phyloP scores from a whole-genome alignment of 2,113 vertebrate genomes.

The Nothocercus nigrocapillus region DNA sequence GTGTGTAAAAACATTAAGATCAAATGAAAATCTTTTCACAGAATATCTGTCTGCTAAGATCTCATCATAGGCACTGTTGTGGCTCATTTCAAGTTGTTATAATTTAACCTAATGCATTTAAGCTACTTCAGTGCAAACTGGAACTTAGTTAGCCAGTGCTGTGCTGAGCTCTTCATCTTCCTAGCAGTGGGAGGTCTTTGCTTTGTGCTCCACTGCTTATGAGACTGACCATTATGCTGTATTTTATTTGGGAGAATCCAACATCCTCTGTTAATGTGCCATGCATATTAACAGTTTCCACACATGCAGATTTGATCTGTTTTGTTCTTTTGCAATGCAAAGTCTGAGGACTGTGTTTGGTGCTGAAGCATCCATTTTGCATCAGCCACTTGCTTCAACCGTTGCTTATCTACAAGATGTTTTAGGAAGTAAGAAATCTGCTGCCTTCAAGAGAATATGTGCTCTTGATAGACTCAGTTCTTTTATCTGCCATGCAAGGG shows the following conservation, averaged over 20 bases:
- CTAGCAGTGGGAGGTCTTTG: background rate
- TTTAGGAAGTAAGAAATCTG: background rate
- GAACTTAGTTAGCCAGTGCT: background rate
- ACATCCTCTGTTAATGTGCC: background rate
- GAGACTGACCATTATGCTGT: accelerated
- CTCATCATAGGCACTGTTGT: background rate
- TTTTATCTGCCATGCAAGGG: background rate
- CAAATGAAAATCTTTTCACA: background rate
- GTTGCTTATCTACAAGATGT: background rate
- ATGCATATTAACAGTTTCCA: background rate
- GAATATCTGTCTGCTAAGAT: background rate
- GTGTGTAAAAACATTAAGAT: background rate
- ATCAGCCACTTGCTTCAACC: background rate
- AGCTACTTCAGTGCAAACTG: background rate
- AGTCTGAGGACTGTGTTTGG: background rate
- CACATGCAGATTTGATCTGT: background rate
- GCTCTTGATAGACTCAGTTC: background rate
- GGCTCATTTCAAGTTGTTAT: background rate
- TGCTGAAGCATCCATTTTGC: background rate
- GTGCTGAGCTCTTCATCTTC: background rate
- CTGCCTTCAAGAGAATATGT: background rate
- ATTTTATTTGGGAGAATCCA: background rate
- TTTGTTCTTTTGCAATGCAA: background rate
- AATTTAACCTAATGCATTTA: background rate
- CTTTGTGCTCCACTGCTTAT: background rate